Evolutionary conservation across 2,888 invertebrate genomes (phyloP), one percentile per base, ranked within the genome.

Genomic region (Herminia tarsipennalis): DNA sequence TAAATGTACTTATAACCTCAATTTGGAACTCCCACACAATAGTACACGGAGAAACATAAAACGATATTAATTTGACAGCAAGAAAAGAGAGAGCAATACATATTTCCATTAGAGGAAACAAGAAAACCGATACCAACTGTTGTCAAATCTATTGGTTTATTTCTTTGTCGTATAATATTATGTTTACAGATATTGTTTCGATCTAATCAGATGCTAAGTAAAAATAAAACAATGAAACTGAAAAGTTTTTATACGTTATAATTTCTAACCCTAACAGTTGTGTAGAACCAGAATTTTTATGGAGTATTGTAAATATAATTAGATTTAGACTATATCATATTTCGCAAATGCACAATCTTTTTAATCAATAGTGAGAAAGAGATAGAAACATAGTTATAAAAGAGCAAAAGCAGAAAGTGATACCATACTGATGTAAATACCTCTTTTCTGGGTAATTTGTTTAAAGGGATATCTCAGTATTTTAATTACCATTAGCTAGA

Each of bases 1-100:
- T 65, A 64, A 73, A 72, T 73, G 63, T 17, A 17, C 10, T n/a
- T 54, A 70, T 86, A 87, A 86, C 86, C 87, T 88, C 73, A 81
- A 81, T 78, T 69, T 27, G 13, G 12, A 32, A 65, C 72, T 60
- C 73, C 72, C 71, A 72, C 73, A 64, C 65, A 69, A 42, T 49
- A 56, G 27, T 40, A 37, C 1, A 1, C 35, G 2, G 10, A 10
- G 6, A 1, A 29, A 21, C 20, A 13, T 2, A 16, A 14, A 27
- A 9, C 2, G 8, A 1, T 4, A 10, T 1, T 8, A 1, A 2
- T 9, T 21, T 35, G 24, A 17, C 22, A 32, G 38, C 18, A 17
- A 25, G 18, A 1, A 8, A 18, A 27, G 17, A 25, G 3, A 13
- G 12, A n/a, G 8, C 10, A 17, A n/a, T n/a, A n/a, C n/a, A 5